These are phyloP conservation scores for Mesoclemmys tuberculata DNA, from an alignment of 2,113 vertebrate genomes.

Conservation along the genomic window DNA sequence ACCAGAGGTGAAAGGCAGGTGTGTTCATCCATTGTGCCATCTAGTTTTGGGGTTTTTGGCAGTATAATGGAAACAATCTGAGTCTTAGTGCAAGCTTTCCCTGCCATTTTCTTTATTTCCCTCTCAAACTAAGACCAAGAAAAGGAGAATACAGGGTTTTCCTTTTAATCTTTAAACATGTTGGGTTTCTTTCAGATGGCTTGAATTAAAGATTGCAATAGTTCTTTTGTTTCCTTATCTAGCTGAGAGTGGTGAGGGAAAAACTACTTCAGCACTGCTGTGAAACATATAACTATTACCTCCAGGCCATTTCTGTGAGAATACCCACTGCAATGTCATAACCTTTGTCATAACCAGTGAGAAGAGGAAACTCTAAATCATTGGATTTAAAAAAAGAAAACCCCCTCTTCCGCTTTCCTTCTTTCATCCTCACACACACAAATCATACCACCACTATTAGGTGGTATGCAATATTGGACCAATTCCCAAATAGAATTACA, in stretches of 20 bases:
- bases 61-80: background rate
- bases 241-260: background rate
- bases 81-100: background rate
- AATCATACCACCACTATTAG: fast-evolving
- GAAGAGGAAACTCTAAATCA: background rate
- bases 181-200: background rate
- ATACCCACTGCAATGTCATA: background rate
- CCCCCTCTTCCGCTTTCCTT: background rate
- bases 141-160: background rate
- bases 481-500: background rate
- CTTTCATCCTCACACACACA: background rate
- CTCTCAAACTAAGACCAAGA: background rate
- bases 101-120: background rate
- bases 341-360: background rate
- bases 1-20: background rate
- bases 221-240: background rate
- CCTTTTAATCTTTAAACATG: fast-evolving
- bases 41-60: background rate
- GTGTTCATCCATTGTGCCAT: background rate
- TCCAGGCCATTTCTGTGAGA: background rate
- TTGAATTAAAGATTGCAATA: background rate
- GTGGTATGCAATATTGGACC: background rate
- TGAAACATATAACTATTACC: background rate
- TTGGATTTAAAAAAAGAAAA: background rate
- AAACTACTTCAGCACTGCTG: background rate